These are phyloP conservation scores for Drosophila parvula DNA, from an alignment of 1,140 invertebrate species.

Conservation along the genomic window DNA sequence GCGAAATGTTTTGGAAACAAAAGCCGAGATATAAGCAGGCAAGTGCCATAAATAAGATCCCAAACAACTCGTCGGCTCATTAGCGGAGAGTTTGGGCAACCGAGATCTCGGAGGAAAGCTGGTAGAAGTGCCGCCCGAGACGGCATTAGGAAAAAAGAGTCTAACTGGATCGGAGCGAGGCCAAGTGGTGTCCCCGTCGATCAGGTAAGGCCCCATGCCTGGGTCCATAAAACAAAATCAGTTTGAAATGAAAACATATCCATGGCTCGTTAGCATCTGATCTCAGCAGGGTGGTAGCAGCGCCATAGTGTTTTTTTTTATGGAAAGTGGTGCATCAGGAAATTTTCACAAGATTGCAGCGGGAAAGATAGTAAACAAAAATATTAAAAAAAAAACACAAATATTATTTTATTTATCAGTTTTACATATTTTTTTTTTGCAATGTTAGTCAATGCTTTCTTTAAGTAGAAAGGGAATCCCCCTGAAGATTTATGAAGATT, in stretches of 20 bases:
- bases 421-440: too few relatives aligned
- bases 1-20: slow-evolving; percentile 77
- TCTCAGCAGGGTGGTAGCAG: slow-evolving; percentile 45
- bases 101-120: slow-evolving; percentile 11
- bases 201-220: slow-evolving; percentile 47
- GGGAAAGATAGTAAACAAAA: background rate
- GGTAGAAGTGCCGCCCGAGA: slow-evolving; percentile 8
- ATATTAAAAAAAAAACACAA: background rate
- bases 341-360: background rate
- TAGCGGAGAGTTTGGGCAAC: slow-evolving; percentile 37
- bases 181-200: slow-evolving; percentile 40
- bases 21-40: slow-evolving; percentile 59
- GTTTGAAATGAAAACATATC: slow-evolving; percentile 60
- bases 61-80: slow-evolving; percentile 62
- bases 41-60: slow-evolving; percentile 64
- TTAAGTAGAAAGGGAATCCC: too few relatives aligned
- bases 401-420: background rate
- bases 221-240: slow-evolving; percentile 58
- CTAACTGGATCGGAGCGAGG: slow-evolving; percentile 22
- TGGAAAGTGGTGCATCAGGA: slow-evolving; percentile 22
- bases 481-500: too few relatives aligned
- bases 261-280: slow-evolving; percentile 48
- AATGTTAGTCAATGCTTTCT: too few relatives aligned
- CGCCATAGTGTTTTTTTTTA: slow-evolving; percentile 6
- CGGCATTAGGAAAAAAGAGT: slow-evolving; percentile 16